These are phyloP conservation scores for Pardalotus punctatus DNA, from an alignment of 2,113 vertebrate genomes.

Conservation along the genomic window DNA sequence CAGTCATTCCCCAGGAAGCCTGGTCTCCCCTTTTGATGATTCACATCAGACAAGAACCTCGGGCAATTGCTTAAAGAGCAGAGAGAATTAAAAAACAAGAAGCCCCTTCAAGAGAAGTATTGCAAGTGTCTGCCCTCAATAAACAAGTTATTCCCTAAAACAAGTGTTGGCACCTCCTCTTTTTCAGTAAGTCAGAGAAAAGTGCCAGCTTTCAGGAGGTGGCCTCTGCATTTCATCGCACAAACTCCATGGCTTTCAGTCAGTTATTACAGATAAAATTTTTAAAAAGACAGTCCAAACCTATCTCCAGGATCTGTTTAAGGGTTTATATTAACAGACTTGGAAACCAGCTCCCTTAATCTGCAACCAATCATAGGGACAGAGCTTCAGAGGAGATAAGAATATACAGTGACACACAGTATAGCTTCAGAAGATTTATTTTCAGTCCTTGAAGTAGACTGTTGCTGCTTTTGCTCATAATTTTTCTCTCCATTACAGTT, in stretches of 20 bases:
- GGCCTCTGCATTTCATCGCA: background rate
- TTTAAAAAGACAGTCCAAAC: background rate
- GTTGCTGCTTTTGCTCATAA: background rate
- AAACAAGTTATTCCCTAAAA: background rate
- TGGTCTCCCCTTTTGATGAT: background rate
- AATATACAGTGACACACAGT: background rate
- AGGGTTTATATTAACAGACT: constrained; percentile 57
- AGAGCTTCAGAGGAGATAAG: background rate
- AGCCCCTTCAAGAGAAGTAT: background rate
- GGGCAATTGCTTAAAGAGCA: background rate
- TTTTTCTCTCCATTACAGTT: background rate
- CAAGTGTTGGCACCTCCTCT: background rate
- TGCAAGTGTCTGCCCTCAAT: background rate
- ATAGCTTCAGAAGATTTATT: constrained; percentile 50
- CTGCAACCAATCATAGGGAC: background rate
- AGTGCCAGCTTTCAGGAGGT: background rate
- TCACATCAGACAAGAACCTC: background rate
- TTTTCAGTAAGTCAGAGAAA: background rate
- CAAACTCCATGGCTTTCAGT: background rate
- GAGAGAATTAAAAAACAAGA: background rate
- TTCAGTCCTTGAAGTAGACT: constrained; percentile 18
- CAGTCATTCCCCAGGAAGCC: background rate
- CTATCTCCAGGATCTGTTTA: background rate
- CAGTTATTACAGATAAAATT: constrained; percentile 3
- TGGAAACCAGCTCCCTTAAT: constrained; percentile 18